These are phyloP conservation scores for Vipera ursinii DNA, from an alignment of 2,797 vertebrate genomes.

Conservation along the genomic window DNA sequence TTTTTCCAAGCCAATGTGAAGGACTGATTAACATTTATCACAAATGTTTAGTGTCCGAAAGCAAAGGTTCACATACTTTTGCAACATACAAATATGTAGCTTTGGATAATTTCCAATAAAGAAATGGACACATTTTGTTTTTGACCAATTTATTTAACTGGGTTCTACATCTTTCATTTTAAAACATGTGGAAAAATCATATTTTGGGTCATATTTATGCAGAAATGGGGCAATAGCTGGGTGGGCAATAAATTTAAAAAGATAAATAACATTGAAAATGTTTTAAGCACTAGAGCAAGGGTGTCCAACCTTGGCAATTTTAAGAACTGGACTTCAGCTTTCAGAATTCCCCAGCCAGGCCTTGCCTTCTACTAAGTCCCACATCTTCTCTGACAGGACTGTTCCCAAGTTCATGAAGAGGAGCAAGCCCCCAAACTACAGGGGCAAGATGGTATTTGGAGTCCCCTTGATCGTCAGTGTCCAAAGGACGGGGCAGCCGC, in stretches of 20 bases:
- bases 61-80: not conserved
- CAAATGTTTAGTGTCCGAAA: not conserved
- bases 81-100: not conserved
- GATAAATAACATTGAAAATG: not conserved
- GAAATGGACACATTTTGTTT: not conserved
- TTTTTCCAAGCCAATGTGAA: not conserved
- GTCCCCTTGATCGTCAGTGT: conserved; percentile 79
- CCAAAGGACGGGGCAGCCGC: conserved; percentile 80
- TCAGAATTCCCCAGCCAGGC: not conserved
- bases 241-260: not conserved
- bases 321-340: not conserved
- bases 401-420: conserved; percentile 88
- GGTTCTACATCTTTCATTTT: not conserved
- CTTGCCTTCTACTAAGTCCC: no score
- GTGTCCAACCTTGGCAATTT: not conserved
- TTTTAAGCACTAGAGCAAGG: not conserved
- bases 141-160: not conserved
- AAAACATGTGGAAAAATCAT: not conserved
- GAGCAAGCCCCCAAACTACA: conserved; percentile 81
- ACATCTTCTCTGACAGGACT: conserved; percentile 66
- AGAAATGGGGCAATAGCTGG: not conserved
- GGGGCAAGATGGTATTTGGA: conserved; percentile 80
- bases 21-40: not conserved
- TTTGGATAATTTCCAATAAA: not conserved
- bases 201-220: not conserved